Evolutionary conservation across 2,797 vertebrate species (phyloP), one percentile per base, ranked within the genome.

Genomic region (Eidolon dupreanum): DNA sequence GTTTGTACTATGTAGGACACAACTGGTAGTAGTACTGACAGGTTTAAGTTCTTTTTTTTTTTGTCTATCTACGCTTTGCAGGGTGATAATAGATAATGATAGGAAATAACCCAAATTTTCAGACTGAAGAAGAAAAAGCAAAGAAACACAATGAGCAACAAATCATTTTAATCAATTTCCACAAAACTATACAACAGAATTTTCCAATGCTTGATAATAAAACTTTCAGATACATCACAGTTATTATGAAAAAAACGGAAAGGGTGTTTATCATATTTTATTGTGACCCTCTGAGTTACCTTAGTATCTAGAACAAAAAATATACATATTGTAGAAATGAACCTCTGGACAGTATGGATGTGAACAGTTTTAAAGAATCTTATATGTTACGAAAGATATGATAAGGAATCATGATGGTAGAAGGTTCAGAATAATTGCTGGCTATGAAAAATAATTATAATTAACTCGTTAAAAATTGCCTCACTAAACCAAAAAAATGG

Each of bases 371-470:
- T 75, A 75, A 79, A 93, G 61, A 16, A 70, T 8, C 61, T 94
- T 19, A 33, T 46, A 43, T 51, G 41, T 55, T 57, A 90, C 49
- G 6, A 83, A 88, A 84, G 61, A 75, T 36, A 79, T 53, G 15
- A 73, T 28, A 55, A 73, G 5, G 28, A 95, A 71, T 93, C 61
- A 73, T 46, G 43, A 82, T 63, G 86, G 5, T 20, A 79, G 84
- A 94, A 91, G n/a, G n/a, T 41, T 74, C 20, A 49, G 53, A 90
- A 74, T 68, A 70, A 86, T 28, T 68, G 2, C 46, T 75, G 49
- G 43, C 79, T 93, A 75, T 75, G 89, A 61, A 84, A 84, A 68
- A 81, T 43, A 90, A 81, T 36, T 78, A 78, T 7, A 71, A 83
- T 78, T 90, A 90, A 36, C 33, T 38, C 51, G 22, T 53, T 83